Evolutionary conservation across 2,797 vertebrate genomes (phyloP).

Genomic region (Channa striata): DNA sequence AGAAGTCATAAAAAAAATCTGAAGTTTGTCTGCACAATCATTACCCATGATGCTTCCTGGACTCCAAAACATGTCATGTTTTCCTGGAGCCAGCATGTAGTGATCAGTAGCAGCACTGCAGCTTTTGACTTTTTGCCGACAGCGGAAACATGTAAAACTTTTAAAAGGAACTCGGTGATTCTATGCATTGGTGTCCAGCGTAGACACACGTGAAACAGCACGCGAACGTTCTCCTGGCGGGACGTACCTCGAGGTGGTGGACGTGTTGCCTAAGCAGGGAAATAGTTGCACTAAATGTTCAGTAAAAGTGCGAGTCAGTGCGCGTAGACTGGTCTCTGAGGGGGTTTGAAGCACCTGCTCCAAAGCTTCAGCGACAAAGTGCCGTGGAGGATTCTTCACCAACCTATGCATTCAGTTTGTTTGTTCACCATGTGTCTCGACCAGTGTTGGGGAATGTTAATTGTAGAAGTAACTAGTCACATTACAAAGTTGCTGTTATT

Average conservation of each 20-base stretch:
- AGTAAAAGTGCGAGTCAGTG: not conserved
- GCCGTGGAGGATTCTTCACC: constrained; percentile 14
- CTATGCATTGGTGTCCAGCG: not conserved
- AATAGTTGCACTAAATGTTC: constrained; percentile 31
- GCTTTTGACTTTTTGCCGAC: not conserved
- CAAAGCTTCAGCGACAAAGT: not conserved
- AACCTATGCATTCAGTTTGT: constrained; percentile 24
- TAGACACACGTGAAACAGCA: not conserved
- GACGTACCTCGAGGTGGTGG: not conserved
- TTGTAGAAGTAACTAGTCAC: no score
- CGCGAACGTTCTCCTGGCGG: not conserved
- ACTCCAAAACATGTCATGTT: not conserved
- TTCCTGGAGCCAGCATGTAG: not conserved
- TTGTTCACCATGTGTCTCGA: constrained; percentile 28
- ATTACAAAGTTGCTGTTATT: no score
- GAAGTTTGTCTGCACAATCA: no score
- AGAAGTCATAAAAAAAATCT: not conserved
- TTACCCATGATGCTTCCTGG: no score
- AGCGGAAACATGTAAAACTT: no score
- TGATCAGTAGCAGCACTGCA: constrained; percentile 4
- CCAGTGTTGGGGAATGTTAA: no score
- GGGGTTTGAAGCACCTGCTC: not conserved
- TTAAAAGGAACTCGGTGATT: not conserved
- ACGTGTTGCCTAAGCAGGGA: not conserved
- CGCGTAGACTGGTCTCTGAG: not conserved